phyloP scores from a whole-genome alignment of 2,888 invertebrate genomes.

The Ariolimax columbianus region DNA sequence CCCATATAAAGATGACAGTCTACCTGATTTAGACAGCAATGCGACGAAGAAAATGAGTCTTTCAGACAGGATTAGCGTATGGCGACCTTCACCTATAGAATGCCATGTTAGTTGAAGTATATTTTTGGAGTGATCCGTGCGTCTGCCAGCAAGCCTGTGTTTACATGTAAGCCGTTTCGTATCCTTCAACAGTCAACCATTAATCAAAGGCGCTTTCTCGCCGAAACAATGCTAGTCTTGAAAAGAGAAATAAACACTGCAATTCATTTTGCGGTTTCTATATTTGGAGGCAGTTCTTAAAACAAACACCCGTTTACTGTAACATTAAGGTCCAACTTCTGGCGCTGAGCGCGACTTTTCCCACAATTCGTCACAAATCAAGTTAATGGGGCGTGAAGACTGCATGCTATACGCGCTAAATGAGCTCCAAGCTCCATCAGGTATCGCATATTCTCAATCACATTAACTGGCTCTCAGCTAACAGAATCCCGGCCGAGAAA shows the following conservation, averaged over 20 bases:
- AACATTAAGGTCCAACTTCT: not conserved
- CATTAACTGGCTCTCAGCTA: too few relatives aligned
- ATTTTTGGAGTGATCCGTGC: not conserved
- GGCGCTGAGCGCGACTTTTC: not conserved
- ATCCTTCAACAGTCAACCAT: constrained; percentile 16
- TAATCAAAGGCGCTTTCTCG: constrained; percentile 7
- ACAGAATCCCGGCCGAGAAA: too few relatives aligned
- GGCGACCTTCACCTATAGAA: not conserved
- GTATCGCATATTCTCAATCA: not conserved
- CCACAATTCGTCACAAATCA: not conserved
- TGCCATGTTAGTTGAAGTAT: not conserved
- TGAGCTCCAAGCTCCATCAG: too few relatives aligned
- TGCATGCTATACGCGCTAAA: not conserved
- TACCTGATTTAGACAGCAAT: not conserved
- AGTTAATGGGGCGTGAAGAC: not conserved
- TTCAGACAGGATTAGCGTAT: not conserved
- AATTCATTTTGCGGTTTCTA: not conserved
- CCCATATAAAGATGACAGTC: not conserved
- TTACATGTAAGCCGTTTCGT: not conserved
- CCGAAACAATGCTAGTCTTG: not conserved
- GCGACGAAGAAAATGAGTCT: not conserved
- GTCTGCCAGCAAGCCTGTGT: not conserved
- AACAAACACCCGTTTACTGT: not conserved
- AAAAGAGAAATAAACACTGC: constrained; percentile 17
- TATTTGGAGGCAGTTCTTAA: not conserved